phyloP scores from a whole-genome alignment of 2,797 vertebrate genomes.

The Danio jaintianensis region DNA sequence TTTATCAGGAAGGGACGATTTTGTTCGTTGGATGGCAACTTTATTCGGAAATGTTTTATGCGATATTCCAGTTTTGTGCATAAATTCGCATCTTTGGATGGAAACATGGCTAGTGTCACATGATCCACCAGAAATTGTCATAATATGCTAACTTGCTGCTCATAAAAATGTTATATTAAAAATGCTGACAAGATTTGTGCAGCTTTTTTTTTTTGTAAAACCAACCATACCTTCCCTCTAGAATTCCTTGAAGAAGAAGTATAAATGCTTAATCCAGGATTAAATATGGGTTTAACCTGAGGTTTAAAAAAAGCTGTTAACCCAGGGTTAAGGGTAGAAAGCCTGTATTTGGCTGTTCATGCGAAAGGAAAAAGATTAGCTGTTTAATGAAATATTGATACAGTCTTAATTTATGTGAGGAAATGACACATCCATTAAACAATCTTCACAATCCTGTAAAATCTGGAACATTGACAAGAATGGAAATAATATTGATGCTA shows the following conservation, averaged over 20 bases:
- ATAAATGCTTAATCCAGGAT: not conserved
- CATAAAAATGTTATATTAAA: not conserved
- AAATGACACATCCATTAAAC: not conserved
- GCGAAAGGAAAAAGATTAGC: not conserved
- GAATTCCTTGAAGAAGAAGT: no score
- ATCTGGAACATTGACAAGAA: constrained; percentile 2
- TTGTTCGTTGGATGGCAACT: no score
- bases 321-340: not conserved
- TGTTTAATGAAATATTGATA: not conserved
- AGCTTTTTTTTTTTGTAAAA: not conserved
- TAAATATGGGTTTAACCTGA: not conserved
- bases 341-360: not conserved
- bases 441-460: not conserved
- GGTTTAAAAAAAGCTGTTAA: not conserved
- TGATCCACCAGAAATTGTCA: not conserved
- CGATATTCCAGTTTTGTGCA: no score
- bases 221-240: not conserved
- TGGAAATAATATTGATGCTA: constrained; percentile 3
- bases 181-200: not conserved
- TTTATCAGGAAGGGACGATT: no score
- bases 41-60: no score
- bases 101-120: not conserved
- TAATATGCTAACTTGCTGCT: not conserved
- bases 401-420: not conserved
- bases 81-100: no score